These are phyloP conservation scores for Leptinotarsa defecta DNA, from an alignment of 1,140 invertebrate species.

Conservation along the genomic window DNA sequence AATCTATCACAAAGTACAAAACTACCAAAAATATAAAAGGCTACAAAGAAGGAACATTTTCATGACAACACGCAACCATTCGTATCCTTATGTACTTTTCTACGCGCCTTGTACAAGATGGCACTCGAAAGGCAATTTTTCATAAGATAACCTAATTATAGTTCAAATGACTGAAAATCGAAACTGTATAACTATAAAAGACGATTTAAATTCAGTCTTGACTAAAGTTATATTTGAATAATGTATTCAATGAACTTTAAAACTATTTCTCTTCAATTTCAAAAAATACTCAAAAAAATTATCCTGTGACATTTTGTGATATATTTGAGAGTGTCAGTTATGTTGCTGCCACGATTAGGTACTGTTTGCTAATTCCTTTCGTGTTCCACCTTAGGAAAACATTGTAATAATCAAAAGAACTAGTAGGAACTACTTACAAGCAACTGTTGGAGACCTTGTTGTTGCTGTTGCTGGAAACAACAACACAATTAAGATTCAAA, in stretches of 20 bases:
- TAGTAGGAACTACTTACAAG: constrained; percentile 59
- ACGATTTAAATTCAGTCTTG: too few species aligned
- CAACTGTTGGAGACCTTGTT: constrained; percentile 75
- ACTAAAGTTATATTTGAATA: too few species aligned
- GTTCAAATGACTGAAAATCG: not conserved
- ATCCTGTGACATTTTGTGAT: not conserved
- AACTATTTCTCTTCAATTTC: too few species aligned
- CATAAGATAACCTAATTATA: too few species aligned
- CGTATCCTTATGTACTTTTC: constrained; percentile 6
- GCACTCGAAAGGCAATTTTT: not conserved
- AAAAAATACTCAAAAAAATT: too few species aligned
- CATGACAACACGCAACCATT: constrained; percentile 21
- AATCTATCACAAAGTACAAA: constrained; percentile 11
- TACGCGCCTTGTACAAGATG: constrained; percentile 8
- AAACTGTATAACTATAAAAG: not conserved
- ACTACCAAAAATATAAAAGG: constrained; percentile 11
- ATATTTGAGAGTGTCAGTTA: not conserved
- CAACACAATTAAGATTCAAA: constrained; percentile 50
- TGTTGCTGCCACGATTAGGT: too few species aligned
- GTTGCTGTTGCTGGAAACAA: constrained; percentile 72
- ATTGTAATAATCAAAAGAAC: constrained; percentile 10
- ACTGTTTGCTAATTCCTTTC: not conserved
- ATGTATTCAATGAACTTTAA: too few species aligned
- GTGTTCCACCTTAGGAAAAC: not conserved
- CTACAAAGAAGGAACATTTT: constrained; percentile 20